These are phyloP conservation scores for Bembecia ichneumoniformis DNA, from an alignment of 2,888 invertebrate species.

Conservation along the genomic window DNA sequence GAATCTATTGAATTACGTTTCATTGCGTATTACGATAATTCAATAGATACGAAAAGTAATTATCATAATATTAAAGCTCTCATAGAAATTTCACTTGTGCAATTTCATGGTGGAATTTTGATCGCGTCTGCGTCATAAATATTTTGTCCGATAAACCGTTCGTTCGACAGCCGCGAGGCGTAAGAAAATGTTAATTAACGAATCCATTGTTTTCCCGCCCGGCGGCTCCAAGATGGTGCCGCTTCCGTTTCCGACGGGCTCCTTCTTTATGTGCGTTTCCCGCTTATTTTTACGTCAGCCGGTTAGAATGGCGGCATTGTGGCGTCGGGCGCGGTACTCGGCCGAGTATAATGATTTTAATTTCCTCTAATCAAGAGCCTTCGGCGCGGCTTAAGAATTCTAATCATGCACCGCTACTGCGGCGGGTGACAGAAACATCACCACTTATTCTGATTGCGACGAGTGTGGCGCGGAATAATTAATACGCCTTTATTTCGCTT, in stretches of 20 bases:
- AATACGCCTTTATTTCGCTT: constrained; percentile 66
- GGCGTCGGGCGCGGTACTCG: constrained; percentile 42
- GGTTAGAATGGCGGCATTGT: constrained; percentile 54
- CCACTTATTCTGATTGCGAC: constrained; percentile 71
- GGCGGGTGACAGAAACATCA: constrained; percentile 69
- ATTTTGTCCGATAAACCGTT: constrained; percentile 73
- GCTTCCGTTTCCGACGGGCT: constrained; percentile 70
- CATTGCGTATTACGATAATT: no score
- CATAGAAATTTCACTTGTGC: constrained; percentile 39
- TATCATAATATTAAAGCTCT: constrained; percentile 34
- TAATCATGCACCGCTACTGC: constrained; percentile 57
- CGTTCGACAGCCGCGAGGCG: constrained; percentile 73
- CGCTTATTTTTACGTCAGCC: constrained; percentile 64
- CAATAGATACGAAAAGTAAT: constrained; percentile 4
- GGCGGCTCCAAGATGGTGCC: constrained; percentile 74
- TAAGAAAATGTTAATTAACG: constrained; percentile 86
- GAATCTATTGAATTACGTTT: no score
- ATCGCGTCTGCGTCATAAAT: constrained; percentile 66
- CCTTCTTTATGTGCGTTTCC: constrained; percentile 70
- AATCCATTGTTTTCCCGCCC: constrained; percentile 80
- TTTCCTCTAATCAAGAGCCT: constrained; percentile 73
- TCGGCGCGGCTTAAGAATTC: constrained; percentile 71
- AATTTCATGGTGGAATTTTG: constrained; percentile 60
- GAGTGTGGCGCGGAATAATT: constrained; percentile 72
- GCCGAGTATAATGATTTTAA: constrained; percentile 70